Base-by-base conservation (phyloP, 2,113 vertebrate species). In the Hypomesus transpacificus region DNA sequence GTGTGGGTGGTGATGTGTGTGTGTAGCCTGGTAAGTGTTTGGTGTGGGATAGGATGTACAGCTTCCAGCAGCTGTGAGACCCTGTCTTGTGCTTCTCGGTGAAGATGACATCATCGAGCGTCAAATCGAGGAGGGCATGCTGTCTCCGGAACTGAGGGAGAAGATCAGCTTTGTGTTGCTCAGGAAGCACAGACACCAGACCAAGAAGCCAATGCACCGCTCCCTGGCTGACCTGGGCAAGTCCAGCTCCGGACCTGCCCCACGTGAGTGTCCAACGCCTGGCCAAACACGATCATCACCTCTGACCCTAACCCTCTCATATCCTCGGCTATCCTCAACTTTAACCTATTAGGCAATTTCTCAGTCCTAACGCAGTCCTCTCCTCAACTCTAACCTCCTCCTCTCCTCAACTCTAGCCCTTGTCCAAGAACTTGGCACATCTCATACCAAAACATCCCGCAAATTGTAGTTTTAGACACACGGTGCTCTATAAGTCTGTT, bases 191-290 rank as follows among this genome's bases (percentile, higher is more conserved):
- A 94, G 95, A 3, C 97, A 98, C 87, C 96, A 98, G 79, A 99
- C 96, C 89, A 99, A 98, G 92, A 99, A 98, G 69, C 95, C 97
- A 0, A 97, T 98, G 79, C 96, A 98, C 75, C 93, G 95, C 31
- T 98, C 96, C 0, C 77, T 98, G 72, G 96, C 90, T 0, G 96
- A 98, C 90, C 95, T 98, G 0, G 95, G 97, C 11, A 99, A 98
- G 77, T 94, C 95, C 0, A 92, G 93, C 81, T 93, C 94, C n/a
- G 91, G 61, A 18, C 26, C 93, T 21, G 85, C 90, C 0, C 39
- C 39, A 0, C 85, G 97, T 98, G 86, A 94, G 96, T 83, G 5
- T 54, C 54, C 14, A 22, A 26, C 11, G 14, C 14, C 59, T 61
- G 59, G 21, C 28, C 59, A 26, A 61, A 14, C 5, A 59, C 22